phyloP scores from a whole-genome alignment of 2,888 invertebrate species.

The Eristalis tenax region DNA sequence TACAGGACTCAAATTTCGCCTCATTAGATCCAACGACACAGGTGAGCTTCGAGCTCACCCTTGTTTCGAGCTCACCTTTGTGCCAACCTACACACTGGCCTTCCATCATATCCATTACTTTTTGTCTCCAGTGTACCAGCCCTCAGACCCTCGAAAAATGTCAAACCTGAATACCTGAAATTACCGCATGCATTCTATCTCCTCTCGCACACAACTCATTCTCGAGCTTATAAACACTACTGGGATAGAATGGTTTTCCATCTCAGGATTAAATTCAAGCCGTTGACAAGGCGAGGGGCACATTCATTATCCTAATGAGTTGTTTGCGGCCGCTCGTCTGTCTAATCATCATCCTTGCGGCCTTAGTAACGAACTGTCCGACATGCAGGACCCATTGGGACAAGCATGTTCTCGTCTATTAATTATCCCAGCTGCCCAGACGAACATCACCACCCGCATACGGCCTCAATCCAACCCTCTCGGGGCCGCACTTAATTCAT shows the following conservation, averaged over 20 bases:
- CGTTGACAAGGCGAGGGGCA: slow-evolving; percentile 11
- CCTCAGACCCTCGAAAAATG: background rate
- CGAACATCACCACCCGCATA: background rate
- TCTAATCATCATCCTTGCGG: slow-evolving; percentile 49
- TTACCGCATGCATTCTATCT: slow-evolving; percentile 24
- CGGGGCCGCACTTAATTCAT: slow-evolving; percentile 49
- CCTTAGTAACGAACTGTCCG: slow-evolving; percentile 22
- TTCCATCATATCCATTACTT: background rate
- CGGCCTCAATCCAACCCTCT: background rate
- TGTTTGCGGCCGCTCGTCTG: slow-evolving; percentile 53
- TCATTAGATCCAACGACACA: background rate
- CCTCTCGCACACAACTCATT: slow-evolving; percentile 22
- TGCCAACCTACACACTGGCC: background rate
- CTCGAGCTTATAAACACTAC: slow-evolving; percentile 41
- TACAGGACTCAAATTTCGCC: background rate
- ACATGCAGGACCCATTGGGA: slow-evolving; percentile 15
- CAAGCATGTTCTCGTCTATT: slow-evolving; percentile 53
- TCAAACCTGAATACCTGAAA: slow-evolving; percentile 3
- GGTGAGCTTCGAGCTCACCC: background rate
- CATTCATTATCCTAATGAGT: slow-evolving; percentile 69
- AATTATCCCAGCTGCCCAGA: slow-evolving; percentile 53
- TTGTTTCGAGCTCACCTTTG: background rate
- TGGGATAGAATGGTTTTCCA: slow-evolving; percentile 45
- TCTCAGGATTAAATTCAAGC: slow-evolving; percentile 41
- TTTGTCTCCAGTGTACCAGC: slow-evolving; percentile 9